Evolutionary conservation across 2,888 invertebrate species (phyloP).

Genomic region (Gandaritis pyraliata): DNA sequence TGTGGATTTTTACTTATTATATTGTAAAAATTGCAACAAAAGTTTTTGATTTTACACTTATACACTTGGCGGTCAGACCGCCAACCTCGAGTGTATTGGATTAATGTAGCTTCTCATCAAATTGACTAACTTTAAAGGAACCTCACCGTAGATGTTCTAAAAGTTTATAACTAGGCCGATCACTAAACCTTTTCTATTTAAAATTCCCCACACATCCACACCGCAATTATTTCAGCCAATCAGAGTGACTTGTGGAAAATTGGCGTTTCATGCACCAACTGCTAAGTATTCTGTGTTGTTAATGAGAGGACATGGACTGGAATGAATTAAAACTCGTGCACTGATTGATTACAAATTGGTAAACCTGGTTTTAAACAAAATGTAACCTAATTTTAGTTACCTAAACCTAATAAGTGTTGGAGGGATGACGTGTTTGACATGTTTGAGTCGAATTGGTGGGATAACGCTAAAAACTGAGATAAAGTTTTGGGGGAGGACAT

Average conservation of each 20-base stretch:
- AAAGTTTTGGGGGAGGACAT: too few species aligned
- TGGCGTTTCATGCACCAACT: slow-evolving; percentile 16
- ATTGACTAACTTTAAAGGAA: too few species aligned
- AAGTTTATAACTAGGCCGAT: background rate
- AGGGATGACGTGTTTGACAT: too few species aligned
- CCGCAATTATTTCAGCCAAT: slow-evolving; percentile 27
- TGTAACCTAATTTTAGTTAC: background rate
- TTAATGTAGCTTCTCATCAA: too few species aligned
- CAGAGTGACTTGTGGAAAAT: slow-evolving; percentile 24
- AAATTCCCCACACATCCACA: slow-evolving; percentile 8
- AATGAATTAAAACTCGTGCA: slow-evolving; percentile 7
- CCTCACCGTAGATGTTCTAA: background rate
- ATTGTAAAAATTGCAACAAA: too few species aligned
- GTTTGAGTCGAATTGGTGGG: too few species aligned
- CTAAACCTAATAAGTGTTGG: too few species aligned
- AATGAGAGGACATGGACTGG: slow-evolving; percentile 12
- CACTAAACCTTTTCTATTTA: background rate
- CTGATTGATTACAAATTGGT: slow-evolving; percentile 13
- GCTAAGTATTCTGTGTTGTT: slow-evolving; percentile 7
- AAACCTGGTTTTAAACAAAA: background rate
- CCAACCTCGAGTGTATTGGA: too few species aligned
- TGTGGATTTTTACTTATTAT: too few species aligned
- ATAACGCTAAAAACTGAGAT: too few species aligned
- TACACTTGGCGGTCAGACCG: too few species aligned
- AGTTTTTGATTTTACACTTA: too few species aligned